Percentiles rank a stretch among this genome's conserved stretches.
phyloP scores from a whole-genome alignment of 1,140 invertebrate species.

The Pectinophora gossypiella region DNA sequence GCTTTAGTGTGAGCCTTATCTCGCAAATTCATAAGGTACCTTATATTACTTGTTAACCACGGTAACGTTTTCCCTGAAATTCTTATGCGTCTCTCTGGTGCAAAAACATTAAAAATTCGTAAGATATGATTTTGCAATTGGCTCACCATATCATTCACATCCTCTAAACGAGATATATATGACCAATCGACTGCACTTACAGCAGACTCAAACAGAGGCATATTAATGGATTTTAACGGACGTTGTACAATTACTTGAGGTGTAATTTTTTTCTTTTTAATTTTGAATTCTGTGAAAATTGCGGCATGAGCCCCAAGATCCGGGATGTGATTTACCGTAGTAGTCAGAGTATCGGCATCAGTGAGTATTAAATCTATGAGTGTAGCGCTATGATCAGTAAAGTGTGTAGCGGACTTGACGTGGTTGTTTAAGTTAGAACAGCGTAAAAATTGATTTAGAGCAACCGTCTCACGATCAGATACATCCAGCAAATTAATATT shows the following conservation, averaged over 20 bases:
- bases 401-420: conserved; percentile 4
- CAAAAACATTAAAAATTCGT: neutral
- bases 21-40: neutral
- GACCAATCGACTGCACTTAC: conserved; percentile 1
- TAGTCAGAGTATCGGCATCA: neutral
- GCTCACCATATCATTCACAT: neutral
- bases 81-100: neutral
- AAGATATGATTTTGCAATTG: neutral
- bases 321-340: neutral
- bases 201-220: neutral
- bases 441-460: neutral
- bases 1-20: neutral
- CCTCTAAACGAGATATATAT: neutral
- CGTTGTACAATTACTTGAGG: neutral
- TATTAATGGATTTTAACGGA: neutral
- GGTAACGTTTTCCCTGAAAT: neutral
- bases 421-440: neutral
- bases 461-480: neutral
- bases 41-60: neutral
- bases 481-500: conserved; percentile 4
- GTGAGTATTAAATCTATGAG: conserved; percentile 8
- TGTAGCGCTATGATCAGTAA: too few species aligned
- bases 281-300: neutral
- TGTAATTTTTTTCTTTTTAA: neutral
- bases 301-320: neutral